Conservation (phyloP, 2,113 vertebrate genomes). For the Oncorhynchus kisutch region DNA sequence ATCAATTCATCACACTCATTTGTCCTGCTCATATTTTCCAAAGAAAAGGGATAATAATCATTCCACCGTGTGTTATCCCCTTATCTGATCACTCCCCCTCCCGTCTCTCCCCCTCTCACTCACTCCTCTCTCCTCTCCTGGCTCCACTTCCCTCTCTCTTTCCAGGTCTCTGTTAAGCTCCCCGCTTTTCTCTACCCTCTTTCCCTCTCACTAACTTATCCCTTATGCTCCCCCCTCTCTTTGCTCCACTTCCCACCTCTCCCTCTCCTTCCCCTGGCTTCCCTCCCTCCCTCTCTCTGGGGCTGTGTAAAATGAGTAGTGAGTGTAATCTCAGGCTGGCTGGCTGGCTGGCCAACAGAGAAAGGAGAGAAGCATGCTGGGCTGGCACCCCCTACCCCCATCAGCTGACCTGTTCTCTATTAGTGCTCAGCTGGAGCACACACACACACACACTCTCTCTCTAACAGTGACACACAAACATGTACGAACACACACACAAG, state of each 20-base stretch:
- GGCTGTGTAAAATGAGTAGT: slow-evolving; percentile 3
- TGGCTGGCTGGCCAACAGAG: no score
- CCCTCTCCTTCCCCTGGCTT: not conserved
- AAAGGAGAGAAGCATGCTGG: no score
- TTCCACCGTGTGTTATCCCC: no score
- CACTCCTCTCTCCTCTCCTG: not conserved
- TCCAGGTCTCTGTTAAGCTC: not conserved
- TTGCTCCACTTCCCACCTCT: not conserved
- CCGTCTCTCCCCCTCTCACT: no score
- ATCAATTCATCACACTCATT: slow-evolving; percentile 19
- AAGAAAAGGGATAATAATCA: no score
- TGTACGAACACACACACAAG: not conserved
- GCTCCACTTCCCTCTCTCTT: not conserved
- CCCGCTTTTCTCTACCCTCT: not conserved
- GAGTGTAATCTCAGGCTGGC: no score
- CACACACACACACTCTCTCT: not conserved
- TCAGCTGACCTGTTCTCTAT: not conserved
- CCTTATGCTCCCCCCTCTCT: not conserved
- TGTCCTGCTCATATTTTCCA: not conserved
- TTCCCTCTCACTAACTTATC: not conserved
- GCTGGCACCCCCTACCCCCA: not conserved
- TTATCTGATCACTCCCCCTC: no score
- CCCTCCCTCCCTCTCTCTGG: no score
- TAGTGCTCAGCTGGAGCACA: no score
- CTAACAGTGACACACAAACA: not conserved